Base-by-base conservation (phyloP, 2,888 invertebrate species). In the Odontothrips loti region DNA sequence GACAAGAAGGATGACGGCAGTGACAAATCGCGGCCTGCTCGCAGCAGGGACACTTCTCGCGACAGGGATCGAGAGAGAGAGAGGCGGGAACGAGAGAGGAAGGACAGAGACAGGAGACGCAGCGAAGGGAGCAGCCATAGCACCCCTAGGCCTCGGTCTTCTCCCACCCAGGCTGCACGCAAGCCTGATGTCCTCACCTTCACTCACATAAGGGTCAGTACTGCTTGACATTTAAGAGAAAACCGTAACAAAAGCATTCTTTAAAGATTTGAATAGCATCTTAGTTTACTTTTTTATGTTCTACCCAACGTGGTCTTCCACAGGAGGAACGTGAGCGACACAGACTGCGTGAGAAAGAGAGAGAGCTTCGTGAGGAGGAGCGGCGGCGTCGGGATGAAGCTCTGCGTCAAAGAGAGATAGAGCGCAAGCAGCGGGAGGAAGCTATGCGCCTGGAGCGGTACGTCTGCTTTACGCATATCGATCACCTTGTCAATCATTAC, bases 351-450 rank as follows among this genome's bases (percentile, higher is more conserved):
- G 94, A 96, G 85, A 91, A 94, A 6, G 94, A 95, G 84, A 91
- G 96, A 43, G 90, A 92, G 81, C 88, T 93, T 80, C 91, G 96
- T 47, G 95, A 96, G 85, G 94, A 95, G 85, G 95, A 95, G 85
- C 91, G 96, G 29, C 90, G 95, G 79, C 90, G 95, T 51, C 91
- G 94, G 80, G 93, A 94, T 84, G 95, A 95, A 85, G 92, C 93
- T 84, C 91, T 93, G 79, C 91, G 94, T 47, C 92, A 94, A 84
- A 90, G 94, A 9, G 95, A 95, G 85, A 91, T 94, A 17, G 95
- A 96, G 86, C 90, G 95, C 4, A 90, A 94, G 15, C 95, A 96
- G 86, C 91, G 95, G 8, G 94, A 94, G 86, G 96, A 97, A 88
- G 94, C 96, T 63, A 91, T 93, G 79, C 92, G 95, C 80, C 90